These are phyloP conservation scores for Horisme vitalbata DNA, from an alignment of 2,888 invertebrate species.

Conservation along the genomic window DNA sequence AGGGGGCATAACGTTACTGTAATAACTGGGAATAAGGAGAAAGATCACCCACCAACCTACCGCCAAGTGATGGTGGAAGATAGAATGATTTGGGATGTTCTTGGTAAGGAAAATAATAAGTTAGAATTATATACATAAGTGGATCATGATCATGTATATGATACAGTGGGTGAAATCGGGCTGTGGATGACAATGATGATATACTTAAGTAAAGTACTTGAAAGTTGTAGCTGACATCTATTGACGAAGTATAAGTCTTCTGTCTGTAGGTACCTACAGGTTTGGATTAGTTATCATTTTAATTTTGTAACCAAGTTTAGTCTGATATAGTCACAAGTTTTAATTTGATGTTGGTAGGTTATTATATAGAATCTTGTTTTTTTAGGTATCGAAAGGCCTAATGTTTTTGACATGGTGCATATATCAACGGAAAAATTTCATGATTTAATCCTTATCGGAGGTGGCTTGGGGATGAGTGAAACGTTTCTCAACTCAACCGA, in stretches of 20 bases:
- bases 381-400: constrained; percentile 62
- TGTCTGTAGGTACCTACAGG: too few species aligned
- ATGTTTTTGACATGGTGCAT: constrained; percentile 65
- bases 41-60: constrained; percentile 60
- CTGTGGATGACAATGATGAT: too few species aligned
- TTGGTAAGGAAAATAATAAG: constrained; percentile 53
- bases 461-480: constrained; percentile 62
- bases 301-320: too few species aligned
- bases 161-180: too few species aligned
- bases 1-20: constrained; percentile 80
- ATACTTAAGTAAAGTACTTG: too few species aligned
- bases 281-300: too few species aligned
- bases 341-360: not conserved
- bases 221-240: too few species aligned
- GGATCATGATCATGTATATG: too few species aligned
- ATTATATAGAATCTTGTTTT: constrained; percentile 13
- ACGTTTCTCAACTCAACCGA: constrained; percentile 56
- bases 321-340: too few species aligned
- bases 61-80: constrained; percentile 61
- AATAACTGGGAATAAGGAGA: constrained; percentile 62
- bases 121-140: too few species aligned
- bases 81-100: constrained; percentile 65
- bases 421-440: constrained; percentile 64
- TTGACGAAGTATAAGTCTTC: too few species aligned
- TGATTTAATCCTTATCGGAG: constrained; percentile 59